Base-by-base conservation (phyloP, 2,797 vertebrate species). In the Hapalemur alaotrensis region DNA sequence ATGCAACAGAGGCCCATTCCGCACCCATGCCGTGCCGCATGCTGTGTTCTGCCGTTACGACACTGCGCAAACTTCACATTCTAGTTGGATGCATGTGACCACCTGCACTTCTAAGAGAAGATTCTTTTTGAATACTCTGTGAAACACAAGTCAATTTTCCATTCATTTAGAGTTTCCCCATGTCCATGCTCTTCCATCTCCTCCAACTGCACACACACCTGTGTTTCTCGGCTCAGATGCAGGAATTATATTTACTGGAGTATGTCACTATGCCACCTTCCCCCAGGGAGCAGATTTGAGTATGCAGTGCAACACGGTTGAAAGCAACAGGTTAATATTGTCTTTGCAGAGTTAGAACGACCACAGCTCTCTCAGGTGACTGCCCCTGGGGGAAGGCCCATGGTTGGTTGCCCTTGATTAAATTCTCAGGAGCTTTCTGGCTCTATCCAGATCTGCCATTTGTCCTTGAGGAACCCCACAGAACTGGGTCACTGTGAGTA, bases 401-500 rank as follows among this genome's bases (percentile, higher is more conserved):
- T 38, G 97, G 80, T 95, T 98, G 85, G 1, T 73, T 98, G 96
- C 95, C 94, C 93, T 95, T 95, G 96, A 96, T 76, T 48, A 95
- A 93, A 91, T 95, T 97, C 93, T 98, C 89, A 73, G 92, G 94
- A 92, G 61, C 17, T 93, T 97, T 98, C 97, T 97, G 97, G 97
- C 95, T 98, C 94, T 83, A 93, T 98, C 96, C 96, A 98, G 97
- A 96, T 94, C 86, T 87, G 70, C 32, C 81, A 32, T 95, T 98
- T 97, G 98, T 97, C 98, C 98, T 98, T 97, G 95, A 61, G 81
- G 30, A 30, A 91, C 94, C 52, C 43, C 48, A 90, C 72, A 97
- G 97, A 97, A 87, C 96, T 90, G n/a, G 70, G 92, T n/a, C 89
- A 87, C 50, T 46, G n/a, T 61, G 89, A 93, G n/a, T 73, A 79